phyloP scores from a whole-genome alignment of 2,113 vertebrate species.

The Dolichallabes microphthalmus region DNA sequence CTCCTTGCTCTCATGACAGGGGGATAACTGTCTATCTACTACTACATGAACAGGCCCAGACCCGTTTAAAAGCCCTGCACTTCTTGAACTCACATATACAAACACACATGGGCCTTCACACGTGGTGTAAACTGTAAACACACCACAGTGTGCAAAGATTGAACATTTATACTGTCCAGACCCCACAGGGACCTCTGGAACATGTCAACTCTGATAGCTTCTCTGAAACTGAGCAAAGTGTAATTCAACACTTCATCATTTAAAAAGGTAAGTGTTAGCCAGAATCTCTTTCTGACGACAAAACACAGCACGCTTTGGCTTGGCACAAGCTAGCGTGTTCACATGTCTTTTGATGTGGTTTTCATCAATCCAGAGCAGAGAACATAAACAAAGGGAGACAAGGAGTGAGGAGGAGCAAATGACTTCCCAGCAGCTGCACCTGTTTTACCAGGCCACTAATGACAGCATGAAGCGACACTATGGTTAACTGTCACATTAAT shows the following conservation, averaged over 20 bases:
- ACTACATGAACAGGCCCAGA: slow-evolving; percentile 14
- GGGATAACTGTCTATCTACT: slow-evolving; percentile 16
- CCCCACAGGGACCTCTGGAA: slow-evolving; percentile 2
- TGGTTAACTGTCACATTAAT: slow-evolving; percentile 64
- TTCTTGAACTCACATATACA: slow-evolving; percentile 24
- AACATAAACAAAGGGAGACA: neutral
- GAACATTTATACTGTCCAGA: slow-evolving; percentile 49
- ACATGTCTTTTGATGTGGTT: slow-evolving; percentile 41
- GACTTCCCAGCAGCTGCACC: slow-evolving; percentile 26
- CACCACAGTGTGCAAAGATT: slow-evolving; percentile 28
- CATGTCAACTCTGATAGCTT: neutral
- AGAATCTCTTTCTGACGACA: slow-evolving; percentile 46
- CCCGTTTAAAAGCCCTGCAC: neutral
- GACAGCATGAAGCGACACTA: slow-evolving; percentile 48
- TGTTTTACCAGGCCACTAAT: slow-evolving; percentile 53
- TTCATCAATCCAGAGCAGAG: slow-evolving; percentile 17
- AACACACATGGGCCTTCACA: slow-evolving; percentile 36
- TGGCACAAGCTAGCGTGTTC: slow-evolving; percentile 45
- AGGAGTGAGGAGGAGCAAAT: neutral
- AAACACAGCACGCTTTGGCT: slow-evolving; percentile 44
- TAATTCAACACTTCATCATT: slow-evolving; percentile 1
- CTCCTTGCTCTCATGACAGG: slow-evolving; percentile 14
- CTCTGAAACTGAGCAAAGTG: slow-evolving; percentile 29
- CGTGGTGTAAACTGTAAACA: slow-evolving; percentile 69
- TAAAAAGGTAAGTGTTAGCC: slow-evolving; percentile 51